Percentiles rank a stretch among this genome's conserved stretches.
These are phyloP conservation scores for Dicaeum eximium DNA, from an alignment of 2,113 vertebrate species.

Conservation along the genomic window DNA sequence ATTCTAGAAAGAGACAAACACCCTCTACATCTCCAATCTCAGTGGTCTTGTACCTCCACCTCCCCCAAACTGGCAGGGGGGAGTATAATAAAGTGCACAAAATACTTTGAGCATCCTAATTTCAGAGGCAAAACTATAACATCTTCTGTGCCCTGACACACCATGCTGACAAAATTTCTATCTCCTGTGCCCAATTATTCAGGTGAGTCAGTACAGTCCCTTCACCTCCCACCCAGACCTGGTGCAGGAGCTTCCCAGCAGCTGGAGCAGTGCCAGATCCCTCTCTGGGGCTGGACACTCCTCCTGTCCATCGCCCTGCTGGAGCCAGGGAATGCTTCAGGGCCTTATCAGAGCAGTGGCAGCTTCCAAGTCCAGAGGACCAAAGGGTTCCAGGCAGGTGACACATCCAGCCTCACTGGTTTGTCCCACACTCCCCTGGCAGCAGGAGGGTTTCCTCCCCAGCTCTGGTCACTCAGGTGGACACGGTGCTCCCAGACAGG, in stretches of 20 bases:
- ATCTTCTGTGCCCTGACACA: background rate
- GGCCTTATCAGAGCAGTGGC: background rate
- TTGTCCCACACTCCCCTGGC: background rate
- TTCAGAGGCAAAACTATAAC: background rate
- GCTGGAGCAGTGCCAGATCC: rapidly evolving
- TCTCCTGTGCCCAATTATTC: background rate
- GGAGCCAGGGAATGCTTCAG: background rate
- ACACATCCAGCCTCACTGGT: background rate
- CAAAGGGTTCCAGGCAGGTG: background rate
- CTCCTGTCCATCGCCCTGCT: rapidly evolving
- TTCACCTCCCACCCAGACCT: background rate
- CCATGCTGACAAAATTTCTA: background rate
- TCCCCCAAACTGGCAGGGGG: rapidly evolving
- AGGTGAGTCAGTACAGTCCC: background rate
- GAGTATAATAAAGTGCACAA: background rate
- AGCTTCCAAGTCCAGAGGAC: background rate
- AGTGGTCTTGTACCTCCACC: rapidly evolving
- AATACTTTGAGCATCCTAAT: background rate
- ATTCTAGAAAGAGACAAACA: background rate
- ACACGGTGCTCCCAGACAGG: rapidly evolving
- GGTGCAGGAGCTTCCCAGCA: background rate
- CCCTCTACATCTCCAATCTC: background rate
- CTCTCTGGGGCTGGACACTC: background rate
- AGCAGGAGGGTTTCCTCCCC: background rate
- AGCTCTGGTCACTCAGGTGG: background rate